These are phyloP conservation scores for Atrina japonica DNA, from an alignment of 2,888 invertebrate genomes.

Conservation along the genomic window DNA sequence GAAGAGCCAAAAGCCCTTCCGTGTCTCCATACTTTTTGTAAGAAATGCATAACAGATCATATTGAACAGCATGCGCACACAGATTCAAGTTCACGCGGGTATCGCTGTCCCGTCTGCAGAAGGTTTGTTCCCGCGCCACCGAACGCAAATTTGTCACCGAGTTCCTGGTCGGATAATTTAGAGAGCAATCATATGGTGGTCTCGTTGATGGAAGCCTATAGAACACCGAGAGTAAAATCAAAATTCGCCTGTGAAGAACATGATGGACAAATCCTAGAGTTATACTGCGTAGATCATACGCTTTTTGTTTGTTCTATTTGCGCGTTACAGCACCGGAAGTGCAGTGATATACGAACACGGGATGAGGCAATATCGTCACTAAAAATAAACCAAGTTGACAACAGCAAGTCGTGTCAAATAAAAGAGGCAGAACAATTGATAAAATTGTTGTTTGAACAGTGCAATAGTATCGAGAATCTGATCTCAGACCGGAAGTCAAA, in stretches of 20 bases:
- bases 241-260: not conserved
- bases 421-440: constrained; percentile 17
- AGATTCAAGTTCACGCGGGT: constrained; percentile 13
- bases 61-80: constrained; percentile 18
- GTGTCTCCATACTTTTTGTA: constrained; percentile 49
- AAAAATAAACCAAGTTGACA: not conserved
- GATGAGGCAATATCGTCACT: constrained; percentile 32
- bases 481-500: constrained; percentile 13
- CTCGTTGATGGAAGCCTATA: constrained; percentile 31
- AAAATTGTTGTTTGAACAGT: constrained; percentile 25
- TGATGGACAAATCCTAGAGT: constrained; percentile 18
- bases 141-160: constrained; percentile 14
- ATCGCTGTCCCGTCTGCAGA: constrained; percentile 38
- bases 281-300: constrained; percentile 37
- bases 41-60: constrained; percentile 41
- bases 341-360: constrained; percentile 15
- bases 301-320: constrained; percentile 33
- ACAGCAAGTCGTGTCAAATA: not conserved
- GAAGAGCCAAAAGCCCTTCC: constrained; percentile 43
- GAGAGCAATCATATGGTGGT: constrained; percentile 32
- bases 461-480: constrained; percentile 35
- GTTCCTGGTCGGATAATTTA: constrained; percentile 30
- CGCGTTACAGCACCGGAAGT: constrained; percentile 28
- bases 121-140: constrained; percentile 28
- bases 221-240: constrained; percentile 4